phyloP scores from a whole-genome alignment of 30 jellyfish, hydroid and myxozoan species.

The Pseudorhiza aurosa region DNA sequence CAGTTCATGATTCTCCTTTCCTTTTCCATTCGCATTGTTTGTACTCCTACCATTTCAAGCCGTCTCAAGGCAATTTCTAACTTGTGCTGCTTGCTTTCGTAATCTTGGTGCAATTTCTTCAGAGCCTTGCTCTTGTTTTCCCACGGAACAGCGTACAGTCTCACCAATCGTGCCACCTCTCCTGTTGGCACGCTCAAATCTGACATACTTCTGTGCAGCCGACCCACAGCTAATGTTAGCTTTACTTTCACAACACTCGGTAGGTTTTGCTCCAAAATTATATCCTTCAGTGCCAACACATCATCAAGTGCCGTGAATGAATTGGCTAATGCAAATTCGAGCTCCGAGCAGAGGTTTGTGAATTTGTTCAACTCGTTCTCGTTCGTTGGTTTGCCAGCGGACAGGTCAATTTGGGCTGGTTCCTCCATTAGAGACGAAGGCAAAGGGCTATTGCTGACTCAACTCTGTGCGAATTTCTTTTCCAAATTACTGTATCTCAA shows the following conservation, averaged over 20 bases:
- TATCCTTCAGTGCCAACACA: conserved; percentile 41
- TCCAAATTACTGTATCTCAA: too few species aligned
- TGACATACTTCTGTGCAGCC: conserved; percentile 68
- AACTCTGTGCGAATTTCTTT: too few species aligned
- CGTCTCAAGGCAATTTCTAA: conserved; percentile 78
- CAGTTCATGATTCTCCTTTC: conserved; percentile 78
- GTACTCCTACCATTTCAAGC: conserved; percentile 75
- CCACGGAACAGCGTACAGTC: conserved; percentile 84
- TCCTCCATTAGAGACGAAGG: too few species aligned
- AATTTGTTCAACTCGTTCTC: conserved; percentile 24
- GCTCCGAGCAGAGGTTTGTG: conserved; percentile 54
- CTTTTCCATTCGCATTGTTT: conserved; percentile 71
- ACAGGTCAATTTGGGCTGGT: too few species aligned
- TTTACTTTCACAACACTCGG: conserved; percentile 50
- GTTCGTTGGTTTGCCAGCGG: neutral
- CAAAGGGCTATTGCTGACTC: too few species aligned
- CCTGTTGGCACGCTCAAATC: conserved; percentile 68
- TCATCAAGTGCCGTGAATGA: conserved; percentile 56
- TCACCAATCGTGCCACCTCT: conserved; percentile 73
- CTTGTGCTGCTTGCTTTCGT: conserved; percentile 73
- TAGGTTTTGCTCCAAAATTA: conserved; percentile 42
- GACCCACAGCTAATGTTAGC: conserved; percentile 48
- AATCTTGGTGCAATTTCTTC: conserved; percentile 76
- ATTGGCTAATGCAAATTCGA: conserved; percentile 55
- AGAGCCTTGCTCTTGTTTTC: conserved; percentile 75